Conservation (phyloP, 2,888 invertebrate species). For the Sipha maydis region DNA sequence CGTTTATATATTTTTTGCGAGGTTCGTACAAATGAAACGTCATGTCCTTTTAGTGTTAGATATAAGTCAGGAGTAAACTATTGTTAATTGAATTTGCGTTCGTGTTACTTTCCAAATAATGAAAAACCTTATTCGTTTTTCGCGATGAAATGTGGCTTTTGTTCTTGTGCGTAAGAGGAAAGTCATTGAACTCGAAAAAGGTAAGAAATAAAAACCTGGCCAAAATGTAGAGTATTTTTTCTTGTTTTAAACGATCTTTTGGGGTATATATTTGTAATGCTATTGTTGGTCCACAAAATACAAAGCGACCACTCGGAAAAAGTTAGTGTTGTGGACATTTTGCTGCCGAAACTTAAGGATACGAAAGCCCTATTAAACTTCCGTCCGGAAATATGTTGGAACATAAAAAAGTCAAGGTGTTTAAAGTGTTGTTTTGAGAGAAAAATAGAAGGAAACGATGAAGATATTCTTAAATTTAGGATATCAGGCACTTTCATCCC, state of each 20-base stretch:
- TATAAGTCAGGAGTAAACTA: slow-evolving; percentile 18
- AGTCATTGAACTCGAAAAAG: slow-evolving; percentile 33
- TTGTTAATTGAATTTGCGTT: slow-evolving; percentile 43
- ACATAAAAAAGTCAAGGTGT: slow-evolving; percentile 58
- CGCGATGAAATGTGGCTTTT: slow-evolving; percentile 39
- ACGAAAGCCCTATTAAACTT: slow-evolving; percentile 49
- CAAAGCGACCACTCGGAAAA: slow-evolving; percentile 39
- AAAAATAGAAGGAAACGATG: slow-evolving; percentile 31
- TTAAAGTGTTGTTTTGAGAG: slow-evolving; percentile 54
- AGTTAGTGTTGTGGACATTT: slow-evolving; percentile 57
- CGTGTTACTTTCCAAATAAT: slow-evolving; percentile 25
- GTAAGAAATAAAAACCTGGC: slow-evolving; percentile 8
- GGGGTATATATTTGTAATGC: slow-evolving; percentile 38
- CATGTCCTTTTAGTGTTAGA: background rate
- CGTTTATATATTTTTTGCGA: too few species aligned
- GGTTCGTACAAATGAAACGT: background rate
- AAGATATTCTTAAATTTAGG: slow-evolving; percentile 52
- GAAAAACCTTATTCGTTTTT: slow-evolving; percentile 33
- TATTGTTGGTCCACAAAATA: slow-evolving; percentile 48
- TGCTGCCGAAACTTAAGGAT: slow-evolving; percentile 39
- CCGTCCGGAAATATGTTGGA: slow-evolving; percentile 48
- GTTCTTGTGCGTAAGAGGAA: background rate
- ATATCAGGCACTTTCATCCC: slow-evolving; percentile 44
- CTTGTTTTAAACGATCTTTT: slow-evolving; percentile 46
- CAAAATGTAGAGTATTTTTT: slow-evolving; percentile 35